Evolutionary conservation across 2,797 vertebrate species (phyloP).

Genomic region (Halcyon leucocephala): DNA sequence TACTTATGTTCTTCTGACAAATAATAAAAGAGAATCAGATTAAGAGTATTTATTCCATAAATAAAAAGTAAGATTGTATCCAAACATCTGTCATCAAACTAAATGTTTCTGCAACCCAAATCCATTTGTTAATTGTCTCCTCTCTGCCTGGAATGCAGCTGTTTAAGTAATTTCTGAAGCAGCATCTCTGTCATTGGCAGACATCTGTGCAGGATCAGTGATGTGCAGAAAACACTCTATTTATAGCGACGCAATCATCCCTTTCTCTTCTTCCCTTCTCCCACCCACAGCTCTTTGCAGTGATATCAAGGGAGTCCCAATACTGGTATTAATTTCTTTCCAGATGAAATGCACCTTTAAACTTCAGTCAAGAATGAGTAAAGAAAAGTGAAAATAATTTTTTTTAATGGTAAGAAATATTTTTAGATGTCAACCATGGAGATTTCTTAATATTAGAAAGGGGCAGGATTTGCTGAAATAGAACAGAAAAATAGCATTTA

Average conservation of each 20-base stretch:
- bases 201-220: slow-evolving; percentile 50
- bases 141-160: slow-evolving; percentile 51
- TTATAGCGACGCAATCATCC: slow-evolving; percentile 22
- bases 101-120: slow-evolving; percentile 45
- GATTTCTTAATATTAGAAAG: neutral
- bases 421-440: neutral
- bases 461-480: neutral
- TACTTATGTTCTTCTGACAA: neutral
- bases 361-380: neutral
- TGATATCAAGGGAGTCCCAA: slow-evolving; percentile 13
- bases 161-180: slow-evolving; percentile 50
- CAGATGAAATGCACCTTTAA: neutral
- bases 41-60: slow-evolving; percentile 34
- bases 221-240: slow-evolving; percentile 44
- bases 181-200: slow-evolving; percentile 39
- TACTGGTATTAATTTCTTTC: neutral
- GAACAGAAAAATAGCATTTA: slow-evolving; percentile 13
- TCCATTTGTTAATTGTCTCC: slow-evolving; percentile 42
- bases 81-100: slow-evolving; percentile 47
- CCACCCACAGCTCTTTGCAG: neutral
- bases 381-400: neutral
- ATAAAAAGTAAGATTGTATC: slow-evolving; percentile 35
- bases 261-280: neutral
- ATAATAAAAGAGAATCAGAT: slow-evolving; percentile 31
- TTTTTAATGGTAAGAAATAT: neutral